Evolutionary conservation across 2,888 invertebrate species (phyloP).

Genomic region (Scotopteryx bipunctaria): DNA sequence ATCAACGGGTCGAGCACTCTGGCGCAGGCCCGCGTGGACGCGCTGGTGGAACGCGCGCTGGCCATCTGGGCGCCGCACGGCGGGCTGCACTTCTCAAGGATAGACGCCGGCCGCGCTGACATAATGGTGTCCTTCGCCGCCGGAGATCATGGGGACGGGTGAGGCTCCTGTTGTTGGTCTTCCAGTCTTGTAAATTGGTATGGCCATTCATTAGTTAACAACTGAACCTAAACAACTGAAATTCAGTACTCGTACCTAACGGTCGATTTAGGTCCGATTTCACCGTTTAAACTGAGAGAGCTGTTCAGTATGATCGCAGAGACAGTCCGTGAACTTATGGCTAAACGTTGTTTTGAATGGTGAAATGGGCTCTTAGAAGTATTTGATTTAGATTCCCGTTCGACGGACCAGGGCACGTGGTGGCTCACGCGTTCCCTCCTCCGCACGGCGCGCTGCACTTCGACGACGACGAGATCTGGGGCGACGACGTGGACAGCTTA

Average conservation of each 20-base stretch:
- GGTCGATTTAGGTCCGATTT: too few species aligned
- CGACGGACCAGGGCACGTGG: conserved; percentile 88
- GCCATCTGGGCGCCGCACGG: conserved; percentile 88
- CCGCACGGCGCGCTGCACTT: conserved; percentile 91
- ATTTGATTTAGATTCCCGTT: conserved; percentile 85
- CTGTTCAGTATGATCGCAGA: too few species aligned
- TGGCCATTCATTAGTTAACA: too few species aligned
- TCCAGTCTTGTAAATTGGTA: too few species aligned
- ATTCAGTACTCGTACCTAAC: too few species aligned
- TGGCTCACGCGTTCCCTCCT: conserved; percentile 92
- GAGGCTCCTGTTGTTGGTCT: conserved; percentile 39
- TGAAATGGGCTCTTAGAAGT: too few species aligned
- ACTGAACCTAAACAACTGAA: too few species aligned
- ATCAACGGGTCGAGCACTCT: conserved; percentile 87
- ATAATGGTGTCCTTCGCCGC: conserved; percentile 89
- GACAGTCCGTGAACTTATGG: too few species aligned
- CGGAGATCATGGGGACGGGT: conserved; percentile 88
- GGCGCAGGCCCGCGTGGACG: conserved; percentile 77
- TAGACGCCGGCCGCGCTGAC: conserved; percentile 84
- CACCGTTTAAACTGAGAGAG: too few species aligned
- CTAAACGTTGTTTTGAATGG: not conserved
- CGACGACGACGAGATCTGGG: conserved; percentile 91
- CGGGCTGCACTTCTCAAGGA: conserved; percentile 80
- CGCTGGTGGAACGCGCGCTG: conserved; percentile 84
- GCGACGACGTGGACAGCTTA: conserved; percentile 56